Base-by-base conservation (phyloP, 2,888 invertebrate species). In the Heliconius aoede region DNA sequence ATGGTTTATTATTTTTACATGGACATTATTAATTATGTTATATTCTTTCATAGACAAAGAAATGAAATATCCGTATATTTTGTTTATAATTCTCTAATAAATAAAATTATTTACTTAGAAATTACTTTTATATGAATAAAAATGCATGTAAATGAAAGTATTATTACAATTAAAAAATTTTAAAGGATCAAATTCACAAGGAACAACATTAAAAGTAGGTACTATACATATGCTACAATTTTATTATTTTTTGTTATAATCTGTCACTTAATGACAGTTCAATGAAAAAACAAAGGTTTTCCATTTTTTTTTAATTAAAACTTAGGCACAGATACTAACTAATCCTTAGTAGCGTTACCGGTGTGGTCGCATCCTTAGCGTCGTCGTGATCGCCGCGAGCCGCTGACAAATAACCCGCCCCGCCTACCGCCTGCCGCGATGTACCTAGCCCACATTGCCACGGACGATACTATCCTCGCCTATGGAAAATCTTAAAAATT, bases 381-480 rank as follows among this genome's bases (percentile, higher is more conserved):
- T 82, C 84, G 87, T 89, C 93, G 93, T 93, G 93, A 93, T 82
- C 85, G 93, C 92, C 93, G 87, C 90, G 85, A 92, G 93, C 91
- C 88, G 88, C 88, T 88, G 91, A 90, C 89, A 88, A 87, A 88
- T 88, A 84, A 84, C 82, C 83, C 84, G 79, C 82, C 84, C 82
- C 84, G 81, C 87, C 78, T 67, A 72, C 46, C 74, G 46, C 73
- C 62, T 71, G 60, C 72, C 64, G 61, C 65, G 76, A 65, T 76
- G 74, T 74, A 74, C 74, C 58, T 32, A 67, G 72, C 78, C 74
- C 68, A 74, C 60, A 72, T 72, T 72, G 40, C 72, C 26, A 65
- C 68, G 71, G 72, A 77, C 26, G 36, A 64, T 61, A 71, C 28
- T 55, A 65, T 46, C 26, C 36, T 26, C 40, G 28, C 36, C 24